Conservation (phyloP, 2,888 invertebrate species). For the Clitarchus hookeri region DNA sequence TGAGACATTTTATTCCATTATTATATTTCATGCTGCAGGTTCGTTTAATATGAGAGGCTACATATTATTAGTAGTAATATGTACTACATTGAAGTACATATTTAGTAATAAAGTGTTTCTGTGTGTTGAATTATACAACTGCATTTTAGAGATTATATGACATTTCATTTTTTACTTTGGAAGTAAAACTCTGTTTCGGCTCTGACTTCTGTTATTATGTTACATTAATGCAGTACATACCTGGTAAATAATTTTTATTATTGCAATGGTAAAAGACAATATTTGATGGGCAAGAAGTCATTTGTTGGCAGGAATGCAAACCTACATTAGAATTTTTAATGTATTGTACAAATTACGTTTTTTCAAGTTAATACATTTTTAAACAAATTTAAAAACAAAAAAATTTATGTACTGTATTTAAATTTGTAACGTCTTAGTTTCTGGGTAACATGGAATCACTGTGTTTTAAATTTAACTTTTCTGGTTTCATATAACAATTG, state of each 20-base stretch:
- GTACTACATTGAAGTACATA: not conserved
- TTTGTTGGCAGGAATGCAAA: not conserved
- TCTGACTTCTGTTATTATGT: not conserved
- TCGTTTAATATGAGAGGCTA: not conserved
- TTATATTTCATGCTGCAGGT: not conserved
- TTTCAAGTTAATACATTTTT: not conserved
- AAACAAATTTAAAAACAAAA: too few relatives aligned
- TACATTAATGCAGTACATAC: not conserved
- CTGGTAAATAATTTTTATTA: not conserved
- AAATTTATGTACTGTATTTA: too few relatives aligned
- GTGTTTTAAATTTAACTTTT: not conserved
- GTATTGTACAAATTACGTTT: not conserved
- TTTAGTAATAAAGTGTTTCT: not conserved
- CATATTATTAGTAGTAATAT: not conserved
- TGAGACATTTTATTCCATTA: not conserved
- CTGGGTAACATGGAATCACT: not conserved
- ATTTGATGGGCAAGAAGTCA: not conserved
- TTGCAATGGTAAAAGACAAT: not conserved
- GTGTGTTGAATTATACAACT: not conserved
- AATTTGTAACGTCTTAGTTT: not conserved
- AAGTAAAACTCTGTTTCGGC: not conserved
- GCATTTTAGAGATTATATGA: not conserved
- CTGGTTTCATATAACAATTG: not conserved
- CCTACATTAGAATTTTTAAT: not conserved
- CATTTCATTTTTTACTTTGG: not conserved